A percentile compares a stretch with the other conserved stretches of the same genome.
These are phyloP conservation scores for Drosophila kuntzei DNA, from an alignment of 2,888 invertebrate genomes.

Conservation along the genomic window DNA sequence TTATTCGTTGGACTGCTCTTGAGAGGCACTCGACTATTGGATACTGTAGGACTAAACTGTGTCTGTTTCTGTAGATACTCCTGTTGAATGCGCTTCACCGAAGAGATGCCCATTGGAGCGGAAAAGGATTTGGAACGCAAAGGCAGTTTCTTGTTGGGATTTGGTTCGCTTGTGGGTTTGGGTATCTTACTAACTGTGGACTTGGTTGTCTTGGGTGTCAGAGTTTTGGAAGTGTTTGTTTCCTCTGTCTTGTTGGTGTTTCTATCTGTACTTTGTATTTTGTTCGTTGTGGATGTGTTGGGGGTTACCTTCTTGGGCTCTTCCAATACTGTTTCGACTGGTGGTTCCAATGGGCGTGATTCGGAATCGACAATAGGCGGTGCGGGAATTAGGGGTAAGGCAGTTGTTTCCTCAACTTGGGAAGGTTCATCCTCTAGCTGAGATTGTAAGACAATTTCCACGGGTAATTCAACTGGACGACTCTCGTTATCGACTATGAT, in stretches of 20 bases:
- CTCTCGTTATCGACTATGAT: constrained; percentile 37
- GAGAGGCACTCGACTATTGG: constrained; percentile 60
- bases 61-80: constrained; percentile 80
- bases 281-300: constrained; percentile 21
- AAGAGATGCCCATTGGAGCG: constrained; percentile 83
- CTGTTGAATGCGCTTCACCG: constrained; percentile 83
- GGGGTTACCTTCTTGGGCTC: constrained; percentile 70
- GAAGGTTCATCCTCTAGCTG: neutral
- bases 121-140: constrained; percentile 84
- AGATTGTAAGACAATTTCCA: constrained; percentile 29
- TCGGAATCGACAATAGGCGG: constrained; percentile 65
- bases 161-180: constrained; percentile 71
- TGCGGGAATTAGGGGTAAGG: constrained; percentile 45
- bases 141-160: constrained; percentile 72
- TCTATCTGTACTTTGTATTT: constrained; percentile 2
- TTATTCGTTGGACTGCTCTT: constrained; percentile 77
- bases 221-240: constrained; percentile 22
- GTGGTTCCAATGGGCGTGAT: constrained; percentile 62
- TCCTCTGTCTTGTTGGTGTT: constrained; percentile 25
- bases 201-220: constrained; percentile 43
- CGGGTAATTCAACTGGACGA: constrained; percentile 24
- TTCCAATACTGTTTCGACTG: constrained; percentile 65
- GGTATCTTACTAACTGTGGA: constrained; percentile 70
- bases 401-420: constrained; percentile 13
- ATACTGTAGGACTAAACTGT: constrained; percentile 26